Percentiles rank a stretch among this genome's conserved stretches.
These are phyloP conservation scores for Nasonia oneida DNA, from an alignment of 2,888 invertebrate genomes.

Conservation along the genomic window DNA sequence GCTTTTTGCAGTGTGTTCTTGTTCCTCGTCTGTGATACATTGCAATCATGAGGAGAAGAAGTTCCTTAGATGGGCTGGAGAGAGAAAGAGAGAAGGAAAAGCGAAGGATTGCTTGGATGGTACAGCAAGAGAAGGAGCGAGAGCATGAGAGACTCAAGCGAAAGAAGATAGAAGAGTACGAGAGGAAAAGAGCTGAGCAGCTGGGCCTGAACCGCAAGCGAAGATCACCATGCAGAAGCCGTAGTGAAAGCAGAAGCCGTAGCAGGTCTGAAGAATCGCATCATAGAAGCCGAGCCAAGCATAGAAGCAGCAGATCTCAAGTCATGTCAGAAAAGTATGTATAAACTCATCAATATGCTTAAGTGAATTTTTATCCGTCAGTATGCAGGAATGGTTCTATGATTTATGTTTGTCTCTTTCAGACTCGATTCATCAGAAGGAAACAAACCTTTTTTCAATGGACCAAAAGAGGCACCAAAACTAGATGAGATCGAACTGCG, in stretches of 20 bases:
- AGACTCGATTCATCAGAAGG: slow-evolving; percentile 29
- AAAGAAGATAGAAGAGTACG: slow-evolving; percentile 59
- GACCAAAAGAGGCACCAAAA: slow-evolving; percentile 43
- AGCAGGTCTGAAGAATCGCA: slow-evolving; percentile 47
- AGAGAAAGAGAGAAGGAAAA: slow-evolving; percentile 31
- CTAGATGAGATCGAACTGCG: slow-evolving; percentile 32
- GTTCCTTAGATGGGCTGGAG: slow-evolving; percentile 29
- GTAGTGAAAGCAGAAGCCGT: slow-evolving; percentile 36
- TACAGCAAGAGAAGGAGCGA: slow-evolving; percentile 41
- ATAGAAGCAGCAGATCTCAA: slow-evolving; percentile 10
- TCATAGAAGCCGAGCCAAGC: slow-evolving; percentile 28
- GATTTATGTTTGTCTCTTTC: slow-evolving; percentile 18
- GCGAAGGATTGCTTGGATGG: slow-evolving; percentile 50
- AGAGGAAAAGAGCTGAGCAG: slow-evolving; percentile 45
- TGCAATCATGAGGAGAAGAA: slow-evolving; percentile 30
- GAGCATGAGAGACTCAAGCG: slow-evolving; percentile 50
- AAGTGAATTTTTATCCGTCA: background rate
- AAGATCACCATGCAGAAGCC: slow-evolving; percentile 34
- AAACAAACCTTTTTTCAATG: slow-evolving; percentile 45
- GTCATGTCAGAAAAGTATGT: slow-evolving; percentile 53
- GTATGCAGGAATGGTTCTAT: background rate
- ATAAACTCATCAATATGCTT: background rate
- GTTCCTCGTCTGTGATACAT: background rate
- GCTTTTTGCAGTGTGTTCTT: background rate
- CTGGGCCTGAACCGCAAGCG: background rate